Percentiles rank a stretch among this genome's conserved stretches.
phyloP scores from a whole-genome alignment of 35 echinoderm and acorn worm genomes.

The Apostichopus japonicus region DNA sequence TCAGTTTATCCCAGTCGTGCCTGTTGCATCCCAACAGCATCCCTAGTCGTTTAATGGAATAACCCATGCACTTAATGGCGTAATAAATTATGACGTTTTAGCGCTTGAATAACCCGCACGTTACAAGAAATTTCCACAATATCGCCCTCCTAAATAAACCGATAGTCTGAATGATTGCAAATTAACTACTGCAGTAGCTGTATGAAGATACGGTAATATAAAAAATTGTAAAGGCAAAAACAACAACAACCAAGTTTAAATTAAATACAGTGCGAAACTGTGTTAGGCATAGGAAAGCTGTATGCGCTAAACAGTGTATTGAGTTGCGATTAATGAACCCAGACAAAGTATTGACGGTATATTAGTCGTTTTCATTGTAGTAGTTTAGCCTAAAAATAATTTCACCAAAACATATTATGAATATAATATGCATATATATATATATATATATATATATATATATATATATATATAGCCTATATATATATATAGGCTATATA shows the following conservation, averaged over 20 bases:
- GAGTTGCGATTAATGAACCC: too few species aligned
- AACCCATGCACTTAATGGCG: slow-evolving; percentile 12
- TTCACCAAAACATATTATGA: too few species aligned
- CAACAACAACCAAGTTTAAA: neutral
- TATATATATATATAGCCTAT: too few species aligned
- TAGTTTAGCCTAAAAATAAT: too few species aligned
- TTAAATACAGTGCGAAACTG: too few species aligned
- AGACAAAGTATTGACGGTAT: too few species aligned
- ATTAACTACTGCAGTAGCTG: neutral
- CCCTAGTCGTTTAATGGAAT: slow-evolving; percentile 20
- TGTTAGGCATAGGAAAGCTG: too few species aligned
- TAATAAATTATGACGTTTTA: slow-evolving; percentile 45
- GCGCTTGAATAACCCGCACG: neutral
- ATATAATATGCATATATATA: too few species aligned
- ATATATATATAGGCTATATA: too few species aligned
- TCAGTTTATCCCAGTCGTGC: neutral
- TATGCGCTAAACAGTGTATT: too few species aligned
- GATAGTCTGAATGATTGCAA: neutral
- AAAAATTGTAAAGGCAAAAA: neutral
- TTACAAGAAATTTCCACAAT: slow-evolving; percentile 10
- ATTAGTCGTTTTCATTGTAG: too few species aligned
- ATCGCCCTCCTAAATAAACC: slow-evolving; percentile 21
- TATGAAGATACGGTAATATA: neutral
- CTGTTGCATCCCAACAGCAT: slow-evolving; percentile 2
- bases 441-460: too few species aligned